Evolutionary conservation across 1,140 invertebrate genomes (phyloP), one percentile per base, ranked within the genome.

Genomic region (Brachionus calyciflorus): DNA sequence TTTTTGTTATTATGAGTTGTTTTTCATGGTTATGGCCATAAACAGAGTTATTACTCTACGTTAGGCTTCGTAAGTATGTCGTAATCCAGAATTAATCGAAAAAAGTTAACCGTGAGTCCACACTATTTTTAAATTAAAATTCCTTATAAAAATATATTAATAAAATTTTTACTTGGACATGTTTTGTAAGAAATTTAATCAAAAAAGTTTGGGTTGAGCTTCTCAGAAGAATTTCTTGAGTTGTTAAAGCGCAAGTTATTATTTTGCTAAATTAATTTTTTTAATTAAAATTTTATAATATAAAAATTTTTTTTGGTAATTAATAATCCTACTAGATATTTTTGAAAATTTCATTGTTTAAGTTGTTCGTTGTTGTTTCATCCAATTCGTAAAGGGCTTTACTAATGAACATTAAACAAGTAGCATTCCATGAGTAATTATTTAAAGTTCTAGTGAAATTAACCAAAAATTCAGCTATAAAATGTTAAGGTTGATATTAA

Each of bases 171-270:
- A 70, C 65, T 41, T 51, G 46, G 6, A 51, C 10, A 73, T 73
- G 46, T 33, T 73, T 73, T 12, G 21, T 33, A 1, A 73, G 10
- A 55, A 73, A 73, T 51, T 73, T 55, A 7, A 73, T 51, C 17
- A 73, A 41, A 73, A 51, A 55, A 12, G 46, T 73, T 19, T 73
- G 69, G 1, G 51, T 73, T 37, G 69, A 49, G 17, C 69, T 73
- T 73, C 69, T 73, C 30, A 73, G 14, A 30, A 73, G 24, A 14
- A 73, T 30, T 30, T 73, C 69, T 51, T 73, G 69, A 19, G 60
- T 65, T n/a, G 60, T 65, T 14, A 65, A 26, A 44, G 60, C 60
- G 26, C 60, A 65, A 26, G 60, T 65, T 1, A 65, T 65, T 26
- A 65, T 65, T 44, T 65, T 65, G 44, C 60, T 65, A 21, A 5